Conservation (phyloP, 2,113 vertebrate genomes). For the Lagopus leucura region DNA sequence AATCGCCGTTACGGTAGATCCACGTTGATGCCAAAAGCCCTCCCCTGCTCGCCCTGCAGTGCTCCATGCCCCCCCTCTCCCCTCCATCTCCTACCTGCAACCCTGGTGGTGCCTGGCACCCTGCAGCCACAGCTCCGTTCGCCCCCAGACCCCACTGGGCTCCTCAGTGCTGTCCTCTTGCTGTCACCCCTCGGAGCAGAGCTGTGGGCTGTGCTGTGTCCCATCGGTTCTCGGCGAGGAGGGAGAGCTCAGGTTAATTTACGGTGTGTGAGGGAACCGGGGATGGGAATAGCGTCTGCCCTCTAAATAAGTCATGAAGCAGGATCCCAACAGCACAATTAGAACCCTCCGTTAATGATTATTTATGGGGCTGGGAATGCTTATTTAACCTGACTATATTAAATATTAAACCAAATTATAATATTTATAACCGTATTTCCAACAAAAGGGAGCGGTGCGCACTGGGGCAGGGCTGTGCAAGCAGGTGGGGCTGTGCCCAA, state of each 20-base stretch:
- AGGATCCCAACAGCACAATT: slow-evolving; percentile 74
- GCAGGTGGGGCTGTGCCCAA: neutral
- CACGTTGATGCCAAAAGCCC: slow-evolving; percentile 9
- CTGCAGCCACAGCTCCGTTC: neutral
- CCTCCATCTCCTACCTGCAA: neutral
- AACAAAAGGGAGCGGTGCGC: neutral
- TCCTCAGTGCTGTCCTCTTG: neutral
- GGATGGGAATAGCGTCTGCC: slow-evolving; percentile 27
- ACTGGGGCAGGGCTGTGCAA: neutral
- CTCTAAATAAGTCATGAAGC: slow-evolving; percentile 74
- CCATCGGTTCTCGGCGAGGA: neutral
- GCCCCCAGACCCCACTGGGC: no score
- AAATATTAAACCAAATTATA: slow-evolving; percentile 76
- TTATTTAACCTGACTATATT: slow-evolving; percentile 70
- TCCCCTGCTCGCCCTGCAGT: fast-evolving
- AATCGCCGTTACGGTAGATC: neutral
- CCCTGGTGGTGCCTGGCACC: neutral
- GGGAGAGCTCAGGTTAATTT: slow-evolving; percentile 18
- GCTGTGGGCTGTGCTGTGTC: neutral
- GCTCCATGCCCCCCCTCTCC: neutral
- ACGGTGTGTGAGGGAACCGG: neutral
- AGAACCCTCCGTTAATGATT: slow-evolving; percentile 68
- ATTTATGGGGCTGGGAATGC: slow-evolving; percentile 68
- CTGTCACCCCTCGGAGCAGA: neutral
- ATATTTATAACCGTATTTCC: slow-evolving; percentile 65